A percentile compares a stretch with the other conserved stretches of the same genome.
These are phyloP conservation scores for Eupelmus urozonus DNA, from an alignment of 2,888 invertebrate genomes.

Conservation along the genomic window DNA sequence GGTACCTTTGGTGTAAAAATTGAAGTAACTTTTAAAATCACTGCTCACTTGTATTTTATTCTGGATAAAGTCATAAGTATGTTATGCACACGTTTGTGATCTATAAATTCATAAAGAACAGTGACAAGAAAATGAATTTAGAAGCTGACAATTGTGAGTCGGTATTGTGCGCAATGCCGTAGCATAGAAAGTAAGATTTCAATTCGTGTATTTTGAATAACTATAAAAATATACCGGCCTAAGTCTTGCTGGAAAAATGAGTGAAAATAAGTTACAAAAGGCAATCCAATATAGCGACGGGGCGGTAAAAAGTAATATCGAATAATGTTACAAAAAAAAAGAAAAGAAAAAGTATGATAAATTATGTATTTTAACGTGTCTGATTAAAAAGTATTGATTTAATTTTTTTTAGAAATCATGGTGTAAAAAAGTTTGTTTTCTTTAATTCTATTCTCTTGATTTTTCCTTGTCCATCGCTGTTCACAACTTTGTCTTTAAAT, in stretches of 20 bases:
- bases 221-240: constrained; percentile 69
- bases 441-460: constrained; percentile 10
- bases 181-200: constrained; percentile 50
- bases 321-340: constrained; percentile 45
- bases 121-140: constrained; percentile 63
- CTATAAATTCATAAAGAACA: constrained; percentile 64
- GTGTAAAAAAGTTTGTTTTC: constrained; percentile 7
- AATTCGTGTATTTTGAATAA: constrained; percentile 70
- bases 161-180: constrained; percentile 49
- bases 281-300: constrained; percentile 55
- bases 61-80: constrained; percentile 60
- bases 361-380: constrained; percentile 68
- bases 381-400: constrained; percentile 74
- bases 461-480: constrained; percentile 9
- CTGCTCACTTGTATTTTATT: constrained; percentile 68
- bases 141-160: constrained; percentile 58
- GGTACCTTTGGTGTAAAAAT: constrained; percentile 75
- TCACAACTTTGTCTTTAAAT: neutral
- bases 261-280: constrained; percentile 61
- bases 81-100: constrained; percentile 57
- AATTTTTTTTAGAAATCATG: constrained; percentile 69
- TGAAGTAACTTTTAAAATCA: constrained; percentile 67
- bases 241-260: constrained; percentile 60
- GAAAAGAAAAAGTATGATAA: constrained; percentile 48
- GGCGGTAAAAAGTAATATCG: constrained; percentile 52